Conservation (phyloP, 2,888 invertebrate species). For the Tachina fera region DNA sequence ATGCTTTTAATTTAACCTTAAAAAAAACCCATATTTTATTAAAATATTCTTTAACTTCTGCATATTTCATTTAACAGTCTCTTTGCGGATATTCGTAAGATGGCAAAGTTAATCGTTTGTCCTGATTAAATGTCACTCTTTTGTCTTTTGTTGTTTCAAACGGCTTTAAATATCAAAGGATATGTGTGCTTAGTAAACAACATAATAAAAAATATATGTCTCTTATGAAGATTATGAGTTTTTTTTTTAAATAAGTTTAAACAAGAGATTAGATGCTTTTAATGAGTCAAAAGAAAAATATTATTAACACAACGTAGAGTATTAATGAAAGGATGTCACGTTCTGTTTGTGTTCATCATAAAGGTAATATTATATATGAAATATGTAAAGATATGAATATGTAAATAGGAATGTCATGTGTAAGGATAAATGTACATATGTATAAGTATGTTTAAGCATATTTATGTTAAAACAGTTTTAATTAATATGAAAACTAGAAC, state of each 20-base stretch:
- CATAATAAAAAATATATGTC: conserved; percentile 36
- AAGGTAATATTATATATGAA: conserved; percentile 44
- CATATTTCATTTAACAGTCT: not conserved
- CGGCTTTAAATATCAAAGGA: conserved; percentile 71
- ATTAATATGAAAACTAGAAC: conserved; percentile 55
- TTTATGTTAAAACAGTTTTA: conserved; percentile 25
- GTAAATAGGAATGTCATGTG: not conserved
- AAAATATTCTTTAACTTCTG: not conserved
- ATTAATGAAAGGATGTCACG: conserved; percentile 68
- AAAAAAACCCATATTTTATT: not conserved
- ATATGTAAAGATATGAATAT: not conserved
- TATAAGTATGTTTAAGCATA: not conserved
- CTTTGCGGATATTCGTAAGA: conserved; percentile 3
- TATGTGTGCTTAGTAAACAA: conserved; percentile 65
- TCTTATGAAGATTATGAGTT: conserved; percentile 47
- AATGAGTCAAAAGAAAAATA: conserved; percentile 66
- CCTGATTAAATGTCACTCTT: conserved; percentile 55
- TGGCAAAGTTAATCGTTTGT: conserved; percentile 56
- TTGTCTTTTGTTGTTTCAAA: conserved; percentile 43
- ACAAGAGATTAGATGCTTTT: conserved; percentile 59
- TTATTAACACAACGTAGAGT: conserved; percentile 54
- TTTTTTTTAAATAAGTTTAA: conserved; percentile 58
- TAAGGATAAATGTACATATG: not conserved
- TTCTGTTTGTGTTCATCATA: conserved; percentile 59
- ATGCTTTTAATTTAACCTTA: not conserved